phyloP scores from a whole-genome alignment of 1,140 invertebrate genomes.

The Dendrolimus kikuchii region DNA sequence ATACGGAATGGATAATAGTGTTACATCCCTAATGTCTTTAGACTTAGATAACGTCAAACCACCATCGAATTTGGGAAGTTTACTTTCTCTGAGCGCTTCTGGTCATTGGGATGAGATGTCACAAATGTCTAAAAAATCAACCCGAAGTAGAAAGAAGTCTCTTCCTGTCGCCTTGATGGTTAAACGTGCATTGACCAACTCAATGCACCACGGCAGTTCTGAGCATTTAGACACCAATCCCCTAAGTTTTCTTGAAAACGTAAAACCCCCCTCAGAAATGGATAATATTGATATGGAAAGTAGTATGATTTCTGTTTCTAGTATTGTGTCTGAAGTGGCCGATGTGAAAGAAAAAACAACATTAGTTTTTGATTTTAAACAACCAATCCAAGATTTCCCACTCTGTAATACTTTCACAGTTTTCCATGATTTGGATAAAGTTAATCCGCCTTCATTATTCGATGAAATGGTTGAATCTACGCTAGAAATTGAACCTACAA shows the following conservation, averaged over 20 bases:
- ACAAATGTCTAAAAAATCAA: conserved; percentile 50
- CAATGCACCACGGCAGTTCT: conserved; percentile 73
- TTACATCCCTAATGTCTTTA: conserved; percentile 64
- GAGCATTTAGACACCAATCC: conserved; percentile 75
- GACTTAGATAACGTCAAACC: conserved; percentile 85
- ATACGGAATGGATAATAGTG: conserved; percentile 73
- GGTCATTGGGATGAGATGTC: conserved; percentile 64
- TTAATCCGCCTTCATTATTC: conserved; percentile 87
- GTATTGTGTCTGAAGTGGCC: conserved; percentile 84
- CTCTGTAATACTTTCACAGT: conserved; percentile 71
- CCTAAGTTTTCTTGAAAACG: conserved; percentile 79
- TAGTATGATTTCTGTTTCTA: conserved; percentile 87
- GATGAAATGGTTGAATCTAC: conserved; percentile 83
- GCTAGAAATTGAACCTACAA: conserved; percentile 69
- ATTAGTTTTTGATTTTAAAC: conserved; percentile 70
- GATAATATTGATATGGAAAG: conserved; percentile 86
- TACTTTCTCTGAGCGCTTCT: conserved; percentile 76
- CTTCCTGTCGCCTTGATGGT: conserved; percentile 80
- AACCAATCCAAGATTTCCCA: conserved; percentile 64
- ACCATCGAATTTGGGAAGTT: conserved; percentile 82
- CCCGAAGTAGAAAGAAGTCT: conserved; percentile 75
- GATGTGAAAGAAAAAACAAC: conserved; percentile 68
- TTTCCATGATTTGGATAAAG: conserved; percentile 81
- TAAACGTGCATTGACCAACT: conserved; percentile 77
- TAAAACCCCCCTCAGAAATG: conserved; percentile 88